Base-by-base conservation (phyloP, 1,140 invertebrate species). In the Aphidius gifuensis region DNA sequence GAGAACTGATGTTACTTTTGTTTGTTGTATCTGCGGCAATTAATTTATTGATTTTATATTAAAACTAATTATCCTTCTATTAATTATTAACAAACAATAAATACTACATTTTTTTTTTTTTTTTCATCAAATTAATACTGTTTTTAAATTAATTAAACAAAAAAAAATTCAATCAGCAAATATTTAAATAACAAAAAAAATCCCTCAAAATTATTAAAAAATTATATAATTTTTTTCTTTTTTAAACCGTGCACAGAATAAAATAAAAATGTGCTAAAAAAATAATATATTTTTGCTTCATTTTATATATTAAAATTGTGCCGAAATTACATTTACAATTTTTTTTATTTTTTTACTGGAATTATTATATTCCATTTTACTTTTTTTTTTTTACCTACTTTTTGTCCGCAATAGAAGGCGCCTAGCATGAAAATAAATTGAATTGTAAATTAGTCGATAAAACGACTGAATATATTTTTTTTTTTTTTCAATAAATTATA, bases 1-100 rank as follows among this genome's bases (percentile, higher is more conserved):
- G 63, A 96, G 78, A 4, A 96, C 87, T 63, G 88, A 90, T 61
- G 90, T 91, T 58, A 96, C 87, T 71, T 90, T 90, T 1, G 92
- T 90, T 78, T 95, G 90, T 77, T 97, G 92, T 60, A 91, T 86
- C 87, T 94, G 79, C 9, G 44, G 32, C 54, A 62, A 32, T 39
- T 38, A 9, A 78, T 67, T 47, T 59, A n/a, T 49, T 48, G 7
- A 57, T 9, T 61, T 54, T 55, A 46, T 23, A 23, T 42, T 63
- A 43, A 39, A 55, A 38, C 51, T 65, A 8, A 54, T 43, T 21
- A 38, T 40, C 1, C 9, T 5, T 60, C 23, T 23, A 39, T 40
- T 49, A n/a, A 3, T 32, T 3, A 32, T 32, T 32, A 32, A 32
- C 23, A 32, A 32, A 32, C 23, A 32, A 3, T 32, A 32, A 32